Evolutionary conservation across 2,113 vertebrate genomes (phyloP).

Genomic region (Dipodomys ordii): DNA sequence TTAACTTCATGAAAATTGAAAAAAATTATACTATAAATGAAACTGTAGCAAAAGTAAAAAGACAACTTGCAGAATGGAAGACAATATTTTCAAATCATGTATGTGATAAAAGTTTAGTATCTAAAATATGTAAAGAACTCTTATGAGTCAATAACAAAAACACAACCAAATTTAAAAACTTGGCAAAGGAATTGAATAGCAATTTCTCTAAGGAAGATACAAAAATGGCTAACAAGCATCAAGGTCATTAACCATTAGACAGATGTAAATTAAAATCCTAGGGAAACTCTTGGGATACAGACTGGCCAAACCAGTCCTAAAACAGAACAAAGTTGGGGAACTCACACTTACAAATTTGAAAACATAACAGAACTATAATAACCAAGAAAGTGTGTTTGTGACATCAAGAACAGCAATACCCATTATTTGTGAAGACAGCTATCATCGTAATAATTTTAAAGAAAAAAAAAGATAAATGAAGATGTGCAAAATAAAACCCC

Average conservation of each 20-base stretch:
- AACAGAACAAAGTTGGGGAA: no score
- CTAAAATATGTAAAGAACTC: background rate
- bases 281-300: no score
- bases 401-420: no score
- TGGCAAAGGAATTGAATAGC: background rate
- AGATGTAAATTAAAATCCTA: conserved; percentile 2
- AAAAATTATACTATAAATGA: background rate
- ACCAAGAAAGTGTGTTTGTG: no score
- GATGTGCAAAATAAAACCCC: background rate
- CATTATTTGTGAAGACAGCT: no score
- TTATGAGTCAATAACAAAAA: background rate
- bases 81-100: conserved; percentile 8
- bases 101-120: background rate
- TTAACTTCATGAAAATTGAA: background rate
- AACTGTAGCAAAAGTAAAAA: background rate
- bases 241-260: background rate
- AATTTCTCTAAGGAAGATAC: no score
- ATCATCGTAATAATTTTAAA: background rate
- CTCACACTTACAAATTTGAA: no score
- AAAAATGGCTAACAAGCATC: no score
- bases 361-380: no score
- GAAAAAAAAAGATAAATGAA: background rate
- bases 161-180: background rate
- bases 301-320: no score
- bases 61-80: background rate